phyloP scores from a whole-genome alignment of 2,888 invertebrate genomes.

The Melanchra persicariae region DNA sequence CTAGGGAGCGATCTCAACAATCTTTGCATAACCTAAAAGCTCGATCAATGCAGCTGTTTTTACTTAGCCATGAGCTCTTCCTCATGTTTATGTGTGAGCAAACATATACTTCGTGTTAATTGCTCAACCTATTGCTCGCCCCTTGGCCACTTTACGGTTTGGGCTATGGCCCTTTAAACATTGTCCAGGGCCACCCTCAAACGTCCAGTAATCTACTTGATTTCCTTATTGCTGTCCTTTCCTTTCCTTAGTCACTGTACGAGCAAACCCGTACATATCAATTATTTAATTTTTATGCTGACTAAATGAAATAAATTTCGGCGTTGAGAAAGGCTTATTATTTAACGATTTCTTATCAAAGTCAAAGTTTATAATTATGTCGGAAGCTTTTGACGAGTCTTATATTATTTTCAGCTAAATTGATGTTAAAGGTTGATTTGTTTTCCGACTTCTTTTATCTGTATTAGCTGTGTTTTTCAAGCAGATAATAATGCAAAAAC shows the following conservation, averaged over 20 bases:
- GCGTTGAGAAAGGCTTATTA: conserved; percentile 16
- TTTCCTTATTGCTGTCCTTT: conserved; percentile 10
- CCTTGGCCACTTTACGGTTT: background rate
- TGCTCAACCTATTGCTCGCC: background rate
- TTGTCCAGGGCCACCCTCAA: background rate
- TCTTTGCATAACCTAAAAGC: too few species aligned
- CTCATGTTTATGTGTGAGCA: background rate
- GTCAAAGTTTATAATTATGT: conserved; percentile 37
- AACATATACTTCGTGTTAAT: background rate
- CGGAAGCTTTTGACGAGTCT: conserved; percentile 16
- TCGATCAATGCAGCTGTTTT: too few species aligned
- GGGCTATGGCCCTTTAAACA: background rate
- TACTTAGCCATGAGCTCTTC: too few species aligned
- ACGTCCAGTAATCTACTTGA: background rate
- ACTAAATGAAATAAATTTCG: too few species aligned
- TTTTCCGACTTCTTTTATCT: background rate
- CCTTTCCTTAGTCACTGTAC: background rate
- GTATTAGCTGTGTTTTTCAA: background rate
- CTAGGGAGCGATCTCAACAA: too few species aligned
- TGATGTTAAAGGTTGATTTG: background rate
- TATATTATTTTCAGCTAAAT: background rate
- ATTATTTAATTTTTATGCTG: too few species aligned
- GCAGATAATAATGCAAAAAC: too few species aligned
- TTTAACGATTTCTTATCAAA: conserved; percentile 20
- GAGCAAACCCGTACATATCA: conserved; percentile 5